phyloP scores from a whole-genome alignment of 2,113 vertebrate genomes.

The Aplodontia rufa region DNA sequence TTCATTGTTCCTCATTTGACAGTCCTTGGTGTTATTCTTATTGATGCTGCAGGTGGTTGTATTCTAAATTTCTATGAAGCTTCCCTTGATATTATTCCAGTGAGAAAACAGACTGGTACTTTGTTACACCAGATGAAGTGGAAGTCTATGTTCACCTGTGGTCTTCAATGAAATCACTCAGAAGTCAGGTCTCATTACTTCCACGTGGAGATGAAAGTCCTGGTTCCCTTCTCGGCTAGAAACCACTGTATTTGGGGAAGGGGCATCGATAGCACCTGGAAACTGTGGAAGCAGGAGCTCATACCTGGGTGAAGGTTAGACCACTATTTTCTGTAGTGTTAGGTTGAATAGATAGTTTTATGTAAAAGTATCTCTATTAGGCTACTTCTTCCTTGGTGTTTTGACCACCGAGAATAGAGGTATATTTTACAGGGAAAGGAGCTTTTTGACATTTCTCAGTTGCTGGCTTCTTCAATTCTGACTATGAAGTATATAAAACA shows the following conservation, averaged over 20 bases:
- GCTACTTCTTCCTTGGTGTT: neutral
- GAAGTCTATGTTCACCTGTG: too few species aligned
- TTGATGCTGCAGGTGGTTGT: neutral
- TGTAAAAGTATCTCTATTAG: neutral
- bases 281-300: neutral
- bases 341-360: neutral
- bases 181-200: neutral
- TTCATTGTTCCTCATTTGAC: neutral
- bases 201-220: neutral
- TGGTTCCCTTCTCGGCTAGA: neutral
- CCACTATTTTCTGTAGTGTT: neutral
- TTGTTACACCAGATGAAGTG: neutral
- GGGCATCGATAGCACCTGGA: too few species aligned
- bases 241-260: neutral
- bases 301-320: neutral
- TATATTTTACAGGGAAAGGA: neutral
- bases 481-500: neutral
- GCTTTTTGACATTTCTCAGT: neutral
- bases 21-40: neutral
- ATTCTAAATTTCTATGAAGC: neutral
- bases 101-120: neutral
- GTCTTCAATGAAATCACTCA: neutral
- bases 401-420: neutral
- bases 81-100: neutral
- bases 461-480: neutral